Percentiles rank a stretch among this genome's conserved stretches.
Conservation (phyloP, 35 echinoderm and acorn worm species). For the Diadema setosum region DNA sequence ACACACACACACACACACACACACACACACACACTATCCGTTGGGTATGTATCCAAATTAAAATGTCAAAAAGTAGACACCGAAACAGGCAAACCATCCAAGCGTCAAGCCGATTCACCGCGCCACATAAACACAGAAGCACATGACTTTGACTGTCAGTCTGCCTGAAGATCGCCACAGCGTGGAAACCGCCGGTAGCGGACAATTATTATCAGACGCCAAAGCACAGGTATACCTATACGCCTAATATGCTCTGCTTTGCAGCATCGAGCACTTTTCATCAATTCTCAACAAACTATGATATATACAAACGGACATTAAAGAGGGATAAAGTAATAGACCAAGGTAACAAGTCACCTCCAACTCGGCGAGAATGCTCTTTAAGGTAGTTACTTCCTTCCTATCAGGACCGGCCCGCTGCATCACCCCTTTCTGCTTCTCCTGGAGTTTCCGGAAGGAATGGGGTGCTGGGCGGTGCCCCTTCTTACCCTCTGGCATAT, state of each 20-base stretch:
- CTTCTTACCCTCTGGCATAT: not conserved
- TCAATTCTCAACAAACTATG: not conserved
- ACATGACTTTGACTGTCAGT: no score
- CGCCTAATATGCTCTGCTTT: not conserved
- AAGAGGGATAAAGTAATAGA: not conserved
- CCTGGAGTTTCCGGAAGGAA: not conserved
- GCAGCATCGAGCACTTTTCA: not conserved
- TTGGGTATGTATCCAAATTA: no score
- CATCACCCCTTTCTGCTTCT: not conserved
- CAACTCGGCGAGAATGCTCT: not conserved
- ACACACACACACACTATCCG: no score
- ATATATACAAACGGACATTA: not conserved
- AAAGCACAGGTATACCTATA: not conserved
- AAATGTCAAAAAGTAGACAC: no score
- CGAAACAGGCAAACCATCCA: no score
- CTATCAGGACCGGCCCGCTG: not conserved
- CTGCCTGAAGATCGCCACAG: no score
- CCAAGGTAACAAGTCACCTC: not conserved
- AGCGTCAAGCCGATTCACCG: no score
- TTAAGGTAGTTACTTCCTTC: not conserved
- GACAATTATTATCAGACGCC: no score
- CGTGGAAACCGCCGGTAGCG: no score
- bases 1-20: no score
- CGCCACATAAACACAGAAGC: no score
- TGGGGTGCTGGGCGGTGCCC: conserved; percentile 10